Conservation (phyloP, 2,888 invertebrate genomes). For the Ferdinandea cuprea region DNA sequence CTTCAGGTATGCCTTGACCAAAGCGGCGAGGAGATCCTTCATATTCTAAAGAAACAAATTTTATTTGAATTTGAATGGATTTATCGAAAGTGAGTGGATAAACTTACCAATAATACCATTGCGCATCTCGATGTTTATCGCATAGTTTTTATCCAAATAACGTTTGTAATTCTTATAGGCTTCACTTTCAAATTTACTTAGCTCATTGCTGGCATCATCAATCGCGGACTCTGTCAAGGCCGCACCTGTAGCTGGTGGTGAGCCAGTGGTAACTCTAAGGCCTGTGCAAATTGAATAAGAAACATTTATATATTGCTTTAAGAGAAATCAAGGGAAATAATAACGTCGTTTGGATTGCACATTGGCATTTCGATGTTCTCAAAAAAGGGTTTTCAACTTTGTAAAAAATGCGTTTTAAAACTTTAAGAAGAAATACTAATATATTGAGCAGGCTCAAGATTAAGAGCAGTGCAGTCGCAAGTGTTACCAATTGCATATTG, state of each 20-base stretch:
- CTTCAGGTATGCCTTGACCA: constrained; percentile 85
- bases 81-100: background rate
- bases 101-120: constrained; percentile 76
- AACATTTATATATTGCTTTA: too few species aligned
- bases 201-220: constrained; percentile 50
- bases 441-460: too few species aligned
- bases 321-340: too few species aligned
- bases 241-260: constrained; percentile 54
- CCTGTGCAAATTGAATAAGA: constrained; percentile 72
- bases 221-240: constrained; percentile 53
- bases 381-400: too few species aligned
- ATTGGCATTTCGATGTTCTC: too few species aligned
- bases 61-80: background rate
- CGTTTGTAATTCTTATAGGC: constrained; percentile 75
- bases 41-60: constrained; percentile 87
- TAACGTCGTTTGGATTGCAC: too few species aligned
- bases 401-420: too few species aligned
- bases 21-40: constrained; percentile 94
- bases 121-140: constrained; percentile 76
- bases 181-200: constrained; percentile 62
- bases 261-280: constrained; percentile 80
- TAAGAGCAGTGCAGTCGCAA: too few species aligned
- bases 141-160: constrained; percentile 80
- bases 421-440: too few species aligned
- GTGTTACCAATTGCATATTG: too few species aligned